A percentile compares a stretch with the other conserved stretches of the same genome.
Conservation (phyloP, 92 coral and sea anemone genomes). For the Epizoanthus stellaris region DNA sequence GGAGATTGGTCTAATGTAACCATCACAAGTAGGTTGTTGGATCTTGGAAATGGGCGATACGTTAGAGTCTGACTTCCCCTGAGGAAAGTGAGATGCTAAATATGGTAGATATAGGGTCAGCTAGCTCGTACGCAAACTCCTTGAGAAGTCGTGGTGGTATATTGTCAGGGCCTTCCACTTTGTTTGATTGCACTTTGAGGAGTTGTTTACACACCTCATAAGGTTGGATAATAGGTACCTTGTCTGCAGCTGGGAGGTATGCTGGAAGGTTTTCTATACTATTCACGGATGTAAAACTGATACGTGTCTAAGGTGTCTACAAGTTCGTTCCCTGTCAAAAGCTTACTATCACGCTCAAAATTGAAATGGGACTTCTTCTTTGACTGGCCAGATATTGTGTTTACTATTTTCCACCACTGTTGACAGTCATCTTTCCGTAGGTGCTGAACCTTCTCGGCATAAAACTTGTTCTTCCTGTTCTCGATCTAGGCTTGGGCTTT, state of each 20-base stretch:
- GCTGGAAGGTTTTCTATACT: constrained; percentile 4
- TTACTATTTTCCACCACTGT: constrained; percentile 36
- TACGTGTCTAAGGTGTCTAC: constrained; percentile 33
- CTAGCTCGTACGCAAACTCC: constrained; percentile 30
- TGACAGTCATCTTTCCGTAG: constrained; percentile 8
- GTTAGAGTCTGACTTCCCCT: constrained; percentile 3
- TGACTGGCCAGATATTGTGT: constrained; percentile 12
- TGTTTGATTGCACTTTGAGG: background rate
- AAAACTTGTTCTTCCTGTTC: constrained; percentile 19
- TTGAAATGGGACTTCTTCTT: constrained; percentile 10
- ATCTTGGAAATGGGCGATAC: constrained; percentile 28
- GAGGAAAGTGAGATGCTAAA: constrained; percentile 12
- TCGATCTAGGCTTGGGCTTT: constrained; percentile 18
- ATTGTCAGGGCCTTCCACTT: constrained; percentile 18
- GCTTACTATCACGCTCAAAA: constrained; percentile 23
- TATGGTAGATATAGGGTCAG: constrained; percentile 7
- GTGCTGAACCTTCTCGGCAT: background rate
- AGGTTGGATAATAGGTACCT: background rate
- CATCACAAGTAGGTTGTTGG: constrained; percentile 13
- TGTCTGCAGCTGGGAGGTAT: constrained; percentile 13
- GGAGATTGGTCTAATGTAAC: background rate
- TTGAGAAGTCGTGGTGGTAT: constrained; percentile 26
- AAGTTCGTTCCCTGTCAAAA: constrained; percentile 43
- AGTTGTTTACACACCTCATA: constrained; percentile 28
- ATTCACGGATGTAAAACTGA: constrained; percentile 27